These are phyloP conservation scores for Lepus europaeus DNA, from an alignment of 2,113 vertebrate species.

Conservation along the genomic window DNA sequence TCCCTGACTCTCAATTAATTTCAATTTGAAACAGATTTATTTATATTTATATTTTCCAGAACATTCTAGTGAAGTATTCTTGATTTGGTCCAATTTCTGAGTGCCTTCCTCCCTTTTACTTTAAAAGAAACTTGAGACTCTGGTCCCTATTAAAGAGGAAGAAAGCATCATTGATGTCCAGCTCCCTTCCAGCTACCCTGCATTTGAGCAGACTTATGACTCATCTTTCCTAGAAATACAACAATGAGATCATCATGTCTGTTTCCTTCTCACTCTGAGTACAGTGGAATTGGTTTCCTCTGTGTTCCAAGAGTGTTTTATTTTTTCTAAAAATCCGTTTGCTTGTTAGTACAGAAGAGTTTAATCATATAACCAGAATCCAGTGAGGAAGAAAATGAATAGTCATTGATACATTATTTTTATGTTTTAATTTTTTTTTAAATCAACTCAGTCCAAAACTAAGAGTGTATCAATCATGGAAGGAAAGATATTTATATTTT, in stretches of 20 bases:
- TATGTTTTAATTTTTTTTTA: not conserved
- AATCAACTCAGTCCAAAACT: conserved; percentile 19
- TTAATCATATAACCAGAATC: conserved; percentile 63
- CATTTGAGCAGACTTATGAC: conserved; percentile 82
- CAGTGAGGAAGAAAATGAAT: conserved; percentile 55
- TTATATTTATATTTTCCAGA: conserved; percentile 65
- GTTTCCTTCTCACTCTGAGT: conserved; percentile 77
- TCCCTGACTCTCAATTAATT: conserved; percentile 39
- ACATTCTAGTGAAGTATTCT: conserved; percentile 61
- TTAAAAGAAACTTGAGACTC: conserved; percentile 70
- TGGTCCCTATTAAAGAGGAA: conserved; percentile 55
- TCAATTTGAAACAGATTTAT: conserved; percentile 65
- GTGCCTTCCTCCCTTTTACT: conserved; percentile 66
- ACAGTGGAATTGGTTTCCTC: conserved; percentile 66
- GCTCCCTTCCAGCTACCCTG: conserved; percentile 75
- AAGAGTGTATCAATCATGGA: not conserved
- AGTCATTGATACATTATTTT: not conserved
- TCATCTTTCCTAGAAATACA: conserved; percentile 89
- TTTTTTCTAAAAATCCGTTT: conserved; percentile 74
- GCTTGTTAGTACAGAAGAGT: conserved; percentile 67
- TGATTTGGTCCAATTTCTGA: conserved; percentile 60
- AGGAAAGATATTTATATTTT: not conserved
- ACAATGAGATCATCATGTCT: conserved; percentile 82
- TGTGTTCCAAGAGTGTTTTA: conserved; percentile 37
- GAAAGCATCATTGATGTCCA: conserved; percentile 67